Conservation (phyloP, 2,888 invertebrate genomes). For the Baronia brevicornis region DNA sequence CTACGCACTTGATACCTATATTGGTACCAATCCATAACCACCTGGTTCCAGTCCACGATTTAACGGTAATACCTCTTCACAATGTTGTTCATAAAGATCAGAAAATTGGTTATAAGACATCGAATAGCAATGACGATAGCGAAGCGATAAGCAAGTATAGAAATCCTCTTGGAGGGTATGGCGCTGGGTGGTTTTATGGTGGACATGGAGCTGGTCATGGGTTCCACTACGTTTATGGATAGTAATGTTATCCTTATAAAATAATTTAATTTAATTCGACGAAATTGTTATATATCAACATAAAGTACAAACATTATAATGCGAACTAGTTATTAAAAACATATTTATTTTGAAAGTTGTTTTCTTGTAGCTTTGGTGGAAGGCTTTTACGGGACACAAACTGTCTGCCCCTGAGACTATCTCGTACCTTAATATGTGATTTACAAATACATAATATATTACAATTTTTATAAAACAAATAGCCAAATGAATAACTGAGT, state of each 20-base stretch:
- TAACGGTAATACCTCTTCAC: conserved; percentile 56
- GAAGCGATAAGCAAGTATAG: conserved; percentile 37
- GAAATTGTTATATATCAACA: too few relatives aligned
- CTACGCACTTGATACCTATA: conserved; percentile 37
- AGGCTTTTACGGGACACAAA: too few relatives aligned
- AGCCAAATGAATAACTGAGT: too few relatives aligned
- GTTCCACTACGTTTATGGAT: conserved; percentile 51
- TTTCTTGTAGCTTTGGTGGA: too few relatives aligned
- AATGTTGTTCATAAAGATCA: conserved; percentile 21
- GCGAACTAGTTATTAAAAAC: not conserved
- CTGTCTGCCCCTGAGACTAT: too few relatives aligned
- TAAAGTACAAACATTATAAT: too few relatives aligned
- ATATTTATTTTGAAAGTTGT: too few relatives aligned
- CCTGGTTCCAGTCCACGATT: conserved; percentile 46
- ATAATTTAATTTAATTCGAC: not conserved
- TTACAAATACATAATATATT: too few relatives aligned
- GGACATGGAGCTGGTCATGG: conserved; percentile 65
- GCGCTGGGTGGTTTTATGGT: conserved; percentile 51
- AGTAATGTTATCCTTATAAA: conserved; percentile 13
- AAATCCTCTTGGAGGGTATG: conserved; percentile 57
- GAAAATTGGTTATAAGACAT: conserved; percentile 17
- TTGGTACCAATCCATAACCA: conserved; percentile 34
- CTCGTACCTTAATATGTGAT: too few relatives aligned
- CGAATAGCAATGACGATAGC: conserved; percentile 33
- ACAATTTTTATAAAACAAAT: too few relatives aligned